These are phyloP conservation scores for Diuraphis noxia DNA, from an alignment of 1,140 invertebrate genomes.

Conservation along the genomic window DNA sequence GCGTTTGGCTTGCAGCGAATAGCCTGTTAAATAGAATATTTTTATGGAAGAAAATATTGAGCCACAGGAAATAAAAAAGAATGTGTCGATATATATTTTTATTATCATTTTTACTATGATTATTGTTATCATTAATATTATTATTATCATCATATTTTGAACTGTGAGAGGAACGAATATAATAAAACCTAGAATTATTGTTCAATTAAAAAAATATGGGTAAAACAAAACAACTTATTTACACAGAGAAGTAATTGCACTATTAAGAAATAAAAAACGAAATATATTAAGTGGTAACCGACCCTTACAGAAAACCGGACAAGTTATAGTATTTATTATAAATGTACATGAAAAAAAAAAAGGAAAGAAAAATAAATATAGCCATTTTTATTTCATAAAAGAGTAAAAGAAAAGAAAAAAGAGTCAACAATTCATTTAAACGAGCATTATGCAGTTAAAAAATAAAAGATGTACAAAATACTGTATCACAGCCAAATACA, in stretches of 20 bases:
- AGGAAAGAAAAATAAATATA: slow-evolving; percentile 22
- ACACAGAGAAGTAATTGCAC: slow-evolving; percentile 44
- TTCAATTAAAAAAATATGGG: slow-evolving; percentile 7
- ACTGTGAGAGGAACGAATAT: neutral
- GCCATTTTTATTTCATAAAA: neutral
- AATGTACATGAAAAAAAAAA: slow-evolving; percentile 42
- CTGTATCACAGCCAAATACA: slow-evolving; percentile 52
- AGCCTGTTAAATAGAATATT: too few relatives aligned
- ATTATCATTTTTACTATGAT: neutral
- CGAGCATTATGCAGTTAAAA: slow-evolving; percentile 40
- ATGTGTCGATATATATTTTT: neutral
- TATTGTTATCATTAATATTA: slow-evolving; percentile 6
- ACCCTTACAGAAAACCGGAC: slow-evolving; percentile 49
- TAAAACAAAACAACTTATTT: slow-evolving; percentile 43
- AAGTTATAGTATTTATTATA: slow-evolving; percentile 39
- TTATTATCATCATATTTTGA: neutral
- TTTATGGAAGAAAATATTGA: slow-evolving; percentile 13
- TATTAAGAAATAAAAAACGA: slow-evolving; percentile 29
- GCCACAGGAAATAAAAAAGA: neutral
- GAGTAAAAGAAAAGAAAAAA: slow-evolving; percentile 35
- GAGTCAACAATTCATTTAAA: slow-evolving; percentile 41
- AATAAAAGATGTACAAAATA: slow-evolving; percentile 52
- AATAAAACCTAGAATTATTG: neutral
- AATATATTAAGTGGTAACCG: slow-evolving; percentile 49
- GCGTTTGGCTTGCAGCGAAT: neutral